Evolutionary conservation across 2,888 invertebrate species (phyloP), one percentile per base, ranked within the genome.

Genomic region (Tribolium freemani): DNA sequence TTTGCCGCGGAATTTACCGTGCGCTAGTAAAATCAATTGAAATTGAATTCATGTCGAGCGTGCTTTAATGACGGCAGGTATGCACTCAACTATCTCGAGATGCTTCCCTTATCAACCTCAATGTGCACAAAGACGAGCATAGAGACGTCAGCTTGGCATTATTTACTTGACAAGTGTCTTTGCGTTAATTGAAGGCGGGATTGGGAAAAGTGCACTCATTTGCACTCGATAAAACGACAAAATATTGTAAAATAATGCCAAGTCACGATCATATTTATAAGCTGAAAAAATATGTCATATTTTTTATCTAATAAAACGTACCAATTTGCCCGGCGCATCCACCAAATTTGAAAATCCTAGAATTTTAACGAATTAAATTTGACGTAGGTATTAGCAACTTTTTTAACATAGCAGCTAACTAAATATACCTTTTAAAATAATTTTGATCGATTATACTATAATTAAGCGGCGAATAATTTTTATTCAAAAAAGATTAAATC

Each of bases 41-140:
- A 8, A 21, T n/a, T 58, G 20, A 16, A 58, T 58, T 45, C 20
- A 58, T 58, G 58, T 10, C 45, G 20, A 44, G 21, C 31, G 38
- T 44, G n/a, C 45, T 58, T 44, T 58, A 58, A 58, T 58, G 58
- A 45, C 45, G 45, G 13, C 31, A 58, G 58, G 31, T 58, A 58
- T 58, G 58, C 58, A 58, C 16, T 21, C 44, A 21, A 58, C 16
- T 16, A 21, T 58, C 38, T 38, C 38, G 38, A 38, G 38, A 38
- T 38, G n/a, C 5, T 8, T 38, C 38, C 38, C 8, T 38, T 38
- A 38, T 38, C 38, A 38, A 38, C 38, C 38, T 38, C 38, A 38
- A 8, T 38, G 38, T 6, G 38, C 38, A 38, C 38, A 38, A 38
- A 38, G 38, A 38, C 38, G n/a, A 38, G n/a, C 8, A 38, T 38